phyloP scores from a whole-genome alignment of 1,140 invertebrate species.

The Plutomurus gul region DNA sequence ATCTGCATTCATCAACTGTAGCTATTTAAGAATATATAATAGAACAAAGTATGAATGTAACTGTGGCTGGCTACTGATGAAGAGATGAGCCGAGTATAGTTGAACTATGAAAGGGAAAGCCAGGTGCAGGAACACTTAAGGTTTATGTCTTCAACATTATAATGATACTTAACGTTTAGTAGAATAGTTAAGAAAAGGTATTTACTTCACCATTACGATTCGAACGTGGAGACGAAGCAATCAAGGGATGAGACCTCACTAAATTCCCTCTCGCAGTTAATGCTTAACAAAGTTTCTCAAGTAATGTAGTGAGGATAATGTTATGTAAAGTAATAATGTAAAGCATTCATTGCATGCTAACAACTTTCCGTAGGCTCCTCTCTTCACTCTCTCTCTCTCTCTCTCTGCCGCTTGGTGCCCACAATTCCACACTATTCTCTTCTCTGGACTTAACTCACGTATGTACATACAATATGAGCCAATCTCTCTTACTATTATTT shows the following conservation, averaged over 20 bases:
- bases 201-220: slow-evolving; percentile 13
- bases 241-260: slow-evolving; percentile 25
- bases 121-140: slow-evolving; percentile 22
- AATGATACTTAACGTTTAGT: slow-evolving; percentile 24
- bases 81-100: background rate
- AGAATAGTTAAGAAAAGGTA: background rate
- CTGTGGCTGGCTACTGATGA: too few species aligned
- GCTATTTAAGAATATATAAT: too few species aligned
- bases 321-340: slow-evolving; percentile 17
- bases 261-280: slow-evolving; percentile 4
- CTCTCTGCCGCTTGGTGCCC: background rate
- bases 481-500: too few species aligned
- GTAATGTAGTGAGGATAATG: slow-evolving; percentile 22
- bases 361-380: too few species aligned
- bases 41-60: too few species aligned
- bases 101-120: background rate
- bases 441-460: too few species aligned
- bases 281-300: slow-evolving; percentile 18
- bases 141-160: slow-evolving; percentile 27
- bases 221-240: slow-evolving; percentile 3
- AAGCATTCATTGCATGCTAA: slow-evolving; percentile 17
- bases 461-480: too few species aligned
- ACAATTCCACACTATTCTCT: too few species aligned
- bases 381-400: background rate
- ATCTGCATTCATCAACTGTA: too few species aligned